Conservation (phyloP, 2,797 vertebrate species). For the Parauchenoglanis ngamensis region DNA sequence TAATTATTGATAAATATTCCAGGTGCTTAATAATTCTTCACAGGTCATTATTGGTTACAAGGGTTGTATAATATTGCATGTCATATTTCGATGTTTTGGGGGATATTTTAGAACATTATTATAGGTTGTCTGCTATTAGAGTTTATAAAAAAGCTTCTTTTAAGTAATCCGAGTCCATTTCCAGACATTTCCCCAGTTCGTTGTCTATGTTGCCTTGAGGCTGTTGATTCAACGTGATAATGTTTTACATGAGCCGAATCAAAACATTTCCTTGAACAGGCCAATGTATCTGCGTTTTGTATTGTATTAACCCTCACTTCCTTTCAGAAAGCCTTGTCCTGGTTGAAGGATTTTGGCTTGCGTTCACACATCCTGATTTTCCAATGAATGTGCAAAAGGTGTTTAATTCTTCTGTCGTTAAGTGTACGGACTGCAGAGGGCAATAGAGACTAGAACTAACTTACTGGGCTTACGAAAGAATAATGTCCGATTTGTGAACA, state of each 20-base stretch:
- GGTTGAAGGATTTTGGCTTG: constrained; percentile 1
- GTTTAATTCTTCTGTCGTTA: neutral
- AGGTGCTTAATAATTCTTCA: neutral
- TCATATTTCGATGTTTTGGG: neutral
- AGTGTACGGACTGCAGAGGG: neutral
- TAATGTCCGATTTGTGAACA: neutral
- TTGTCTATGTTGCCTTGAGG: neutral
- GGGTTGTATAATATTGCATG: neutral
- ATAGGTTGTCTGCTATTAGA: neutral
- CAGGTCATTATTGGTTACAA: neutral
- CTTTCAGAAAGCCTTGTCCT: neutral
- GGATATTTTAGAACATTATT: neutral
- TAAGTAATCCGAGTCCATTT: neutral
- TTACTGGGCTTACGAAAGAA: neutral
- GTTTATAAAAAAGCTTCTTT: neutral
- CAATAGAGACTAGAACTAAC: neutral
- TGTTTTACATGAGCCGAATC: neutral
- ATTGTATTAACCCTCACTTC: neutral
- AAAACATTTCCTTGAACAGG: neutral
- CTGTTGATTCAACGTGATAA: neutral
- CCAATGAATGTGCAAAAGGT: neutral
- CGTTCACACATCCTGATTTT: neutral
- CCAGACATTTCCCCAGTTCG: neutral
- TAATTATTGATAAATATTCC: neutral
- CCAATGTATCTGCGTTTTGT: neutral